phyloP scores from a whole-genome alignment of 2,113 vertebrate genomes.

The Alligator sinensis region DNA sequence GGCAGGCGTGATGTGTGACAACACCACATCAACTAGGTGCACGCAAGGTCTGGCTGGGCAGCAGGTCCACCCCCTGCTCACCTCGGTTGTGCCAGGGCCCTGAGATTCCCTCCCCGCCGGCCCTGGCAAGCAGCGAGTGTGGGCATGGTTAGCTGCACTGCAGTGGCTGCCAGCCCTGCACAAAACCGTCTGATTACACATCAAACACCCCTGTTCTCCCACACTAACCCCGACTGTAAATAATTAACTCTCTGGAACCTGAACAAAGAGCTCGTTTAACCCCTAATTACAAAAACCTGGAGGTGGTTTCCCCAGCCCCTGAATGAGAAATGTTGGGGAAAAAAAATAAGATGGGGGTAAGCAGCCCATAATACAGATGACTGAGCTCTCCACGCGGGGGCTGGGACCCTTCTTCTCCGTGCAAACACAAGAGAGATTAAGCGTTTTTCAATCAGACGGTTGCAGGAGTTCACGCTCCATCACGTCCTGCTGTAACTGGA shows the following conservation, averaged over 20 bases:
- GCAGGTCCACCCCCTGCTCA: not conserved
- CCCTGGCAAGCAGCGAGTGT: rapidly evolving
- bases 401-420: not conserved
- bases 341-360: rapidly evolving
- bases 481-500: not conserved
- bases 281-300: not conserved
- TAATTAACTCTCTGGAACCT: not conserved
- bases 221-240: not conserved
- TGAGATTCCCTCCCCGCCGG: not conserved
- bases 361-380: not conserved
- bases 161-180: not conserved
- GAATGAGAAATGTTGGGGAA: not conserved
- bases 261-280: not conserved
- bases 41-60: not conserved
- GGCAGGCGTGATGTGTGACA: rapidly evolving
- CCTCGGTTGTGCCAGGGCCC: not conserved
- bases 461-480: not conserved
- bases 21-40: rapidly evolving
- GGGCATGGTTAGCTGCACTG: not conserved
- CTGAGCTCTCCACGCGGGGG: not conserved
- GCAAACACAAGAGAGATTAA: not conserved
- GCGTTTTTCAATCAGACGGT: constrained; percentile 11
- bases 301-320: rapidly evolving
- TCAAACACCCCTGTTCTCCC: not conserved
- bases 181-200: not conserved